Evolutionary conservation across 2,888 invertebrate species (phyloP), one percentile per base, ranked within the genome.

Genomic region (Lamellibrachia satsuma): DNA sequence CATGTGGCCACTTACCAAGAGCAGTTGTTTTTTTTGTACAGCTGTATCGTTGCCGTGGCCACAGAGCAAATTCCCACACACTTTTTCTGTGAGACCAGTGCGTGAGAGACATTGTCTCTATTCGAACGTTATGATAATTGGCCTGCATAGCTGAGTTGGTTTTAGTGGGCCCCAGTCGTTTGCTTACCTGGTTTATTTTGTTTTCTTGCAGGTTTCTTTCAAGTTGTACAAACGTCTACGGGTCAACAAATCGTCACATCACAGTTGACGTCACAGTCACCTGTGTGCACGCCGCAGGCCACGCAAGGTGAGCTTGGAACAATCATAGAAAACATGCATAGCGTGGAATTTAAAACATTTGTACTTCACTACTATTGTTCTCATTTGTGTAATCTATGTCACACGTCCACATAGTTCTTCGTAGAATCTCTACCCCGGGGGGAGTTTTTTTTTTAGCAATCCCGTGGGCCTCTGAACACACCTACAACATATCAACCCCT

Each of bases 151-250:
- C 9, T 55, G 55, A 55, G 7, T 9, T 55, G 55, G 9, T 55
- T 9, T 55, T 9, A 6, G 22, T 15, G 75, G 15, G 22, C 22
- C 75, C 22, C 6, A 75, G 75, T 75, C 75, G 75, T 75, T 22
- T 75, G n/a, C 6, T 75, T 4, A 75, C n/a, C 15, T 75, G 75
- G 15, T 75, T 75, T 15, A 22, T 75, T 55, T 92, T 52, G 1
- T 90, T 90, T 92, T 93, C 1, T 90, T 90, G 94, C 95, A 94
- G 96, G 96, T 51, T 95, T 96, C 91, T 97, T 98, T 91, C 98
- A 98, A 95, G 97, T 98, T 92, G 97, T 98, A 92, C 98, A 98
- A 96, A 98, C 98, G 7, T 97, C 97, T 52, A 97, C 97, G 92
- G 98, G 98, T 9, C 97, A 97, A 95, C 98, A 98, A 96, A 97